phyloP scores from a whole-genome alignment of 2,113 vertebrate genomes.

The Menura novaehollandiae region DNA sequence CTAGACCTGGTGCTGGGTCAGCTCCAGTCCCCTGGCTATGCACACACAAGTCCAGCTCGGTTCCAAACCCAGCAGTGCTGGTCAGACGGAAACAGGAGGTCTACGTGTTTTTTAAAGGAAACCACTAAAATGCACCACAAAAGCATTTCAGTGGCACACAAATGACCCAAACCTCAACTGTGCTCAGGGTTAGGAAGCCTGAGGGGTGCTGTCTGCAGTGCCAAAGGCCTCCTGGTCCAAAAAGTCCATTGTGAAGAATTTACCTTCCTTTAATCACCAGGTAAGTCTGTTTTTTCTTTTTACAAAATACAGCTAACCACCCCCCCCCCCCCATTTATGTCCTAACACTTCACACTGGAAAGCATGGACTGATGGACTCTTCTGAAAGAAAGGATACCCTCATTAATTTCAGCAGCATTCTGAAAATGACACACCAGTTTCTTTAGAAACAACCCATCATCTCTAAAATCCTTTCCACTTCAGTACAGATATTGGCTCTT shows the following conservation, averaged over 20 bases:
- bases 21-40: not conserved
- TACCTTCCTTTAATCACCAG: not conserved
- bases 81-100: not conserved
- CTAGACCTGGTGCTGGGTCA: not conserved
- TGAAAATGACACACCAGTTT: not conserved
- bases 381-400: not conserved
- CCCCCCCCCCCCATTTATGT: not conserved
- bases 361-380: not conserved
- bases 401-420: not conserved
- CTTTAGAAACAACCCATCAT: not conserved
- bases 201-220: not conserved
- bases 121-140: not conserved
- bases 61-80: not conserved
- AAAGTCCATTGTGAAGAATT: not conserved
- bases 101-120: not conserved
- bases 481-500: not conserved
- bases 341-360: not conserved
- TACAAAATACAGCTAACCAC: not conserved
- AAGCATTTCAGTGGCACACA: conserved; percentile 8
- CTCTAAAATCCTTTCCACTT: not conserved
- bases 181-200: not conserved
- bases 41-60: not conserved
- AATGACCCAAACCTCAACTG: not conserved
- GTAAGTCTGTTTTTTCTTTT: not conserved
- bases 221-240: not conserved